phyloP scores from a whole-genome alignment of 2,888 invertebrate genomes.

The Apamea anceps region DNA sequence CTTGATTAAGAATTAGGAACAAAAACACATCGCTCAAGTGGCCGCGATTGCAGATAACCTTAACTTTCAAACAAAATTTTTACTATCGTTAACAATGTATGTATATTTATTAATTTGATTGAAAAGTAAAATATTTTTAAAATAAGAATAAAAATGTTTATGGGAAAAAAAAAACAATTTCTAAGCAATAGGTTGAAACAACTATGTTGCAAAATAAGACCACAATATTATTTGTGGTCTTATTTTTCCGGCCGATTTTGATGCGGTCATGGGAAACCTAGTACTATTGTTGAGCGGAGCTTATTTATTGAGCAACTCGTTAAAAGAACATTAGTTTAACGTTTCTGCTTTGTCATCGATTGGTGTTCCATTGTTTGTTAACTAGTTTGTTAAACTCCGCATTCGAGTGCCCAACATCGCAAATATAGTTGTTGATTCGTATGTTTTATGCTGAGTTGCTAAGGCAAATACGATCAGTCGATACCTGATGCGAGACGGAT shows the following conservation, averaged over 20 bases:
- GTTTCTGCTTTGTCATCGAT: slow-evolving; percentile 12
- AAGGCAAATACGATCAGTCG: not conserved
- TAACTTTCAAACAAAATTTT: no score
- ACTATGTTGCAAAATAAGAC: not conserved
- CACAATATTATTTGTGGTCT: no score
- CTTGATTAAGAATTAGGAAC: not conserved
- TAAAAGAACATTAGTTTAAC: not conserved
- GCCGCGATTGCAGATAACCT: no score
- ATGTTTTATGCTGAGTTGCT: slow-evolving; percentile 5
- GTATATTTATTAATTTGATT: no score
- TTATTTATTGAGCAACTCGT: not conserved
- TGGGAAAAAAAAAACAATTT: not conserved
- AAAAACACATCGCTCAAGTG: no score
- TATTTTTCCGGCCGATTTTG: not conserved
- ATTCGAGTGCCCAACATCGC: not conserved
- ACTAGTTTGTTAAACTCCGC: not conserved
- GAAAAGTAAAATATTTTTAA: no score
- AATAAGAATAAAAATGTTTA: no score
- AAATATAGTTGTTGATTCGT: slow-evolving; percentile 11
- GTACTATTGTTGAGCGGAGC: not conserved
- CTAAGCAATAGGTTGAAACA: not conserved
- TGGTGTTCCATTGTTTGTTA: slow-evolving; percentile 17
- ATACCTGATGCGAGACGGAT: not conserved
- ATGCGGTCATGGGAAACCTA: not conserved
- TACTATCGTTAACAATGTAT: no score